Percentiles rank a stretch among this genome's conserved stretches.
These are phyloP conservation scores for Orientallactaga bullata DNA, from an alignment of 2,113 vertebrate genomes.

Conservation along the genomic window DNA sequence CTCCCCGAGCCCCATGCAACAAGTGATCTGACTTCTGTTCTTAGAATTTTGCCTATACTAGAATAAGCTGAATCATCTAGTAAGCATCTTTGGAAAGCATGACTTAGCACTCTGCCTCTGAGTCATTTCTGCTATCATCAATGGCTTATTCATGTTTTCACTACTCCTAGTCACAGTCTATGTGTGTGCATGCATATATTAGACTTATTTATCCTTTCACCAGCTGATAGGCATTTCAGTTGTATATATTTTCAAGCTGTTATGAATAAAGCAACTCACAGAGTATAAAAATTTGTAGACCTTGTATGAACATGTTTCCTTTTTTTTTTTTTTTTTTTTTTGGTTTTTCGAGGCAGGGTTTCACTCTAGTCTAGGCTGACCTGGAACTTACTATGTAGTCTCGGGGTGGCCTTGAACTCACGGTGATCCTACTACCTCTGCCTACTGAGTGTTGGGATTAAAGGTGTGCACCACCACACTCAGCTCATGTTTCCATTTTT, in stretches of 20 bases:
- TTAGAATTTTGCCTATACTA: constrained; percentile 1
- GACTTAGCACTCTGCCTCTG: neutral
- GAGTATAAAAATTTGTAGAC: neutral
- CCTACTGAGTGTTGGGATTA: too few species aligned
- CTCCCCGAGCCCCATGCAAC: neutral
- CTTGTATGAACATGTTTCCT: neutral
- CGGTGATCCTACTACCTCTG: too few species aligned
- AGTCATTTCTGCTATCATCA: neutral
- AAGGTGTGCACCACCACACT: too few species aligned
- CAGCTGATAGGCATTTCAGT: too few species aligned
- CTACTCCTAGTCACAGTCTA: too few species aligned
- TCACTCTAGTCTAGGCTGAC: too few species aligned
- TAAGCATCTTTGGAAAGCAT: constrained; percentile 22
- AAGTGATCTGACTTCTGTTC: neutral
- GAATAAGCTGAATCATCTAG: constrained; percentile 34
- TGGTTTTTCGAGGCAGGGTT: too few species aligned
- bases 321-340: too few species aligned
- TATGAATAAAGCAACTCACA: neutral
- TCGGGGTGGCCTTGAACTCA: too few species aligned
- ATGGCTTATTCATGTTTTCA: neutral
- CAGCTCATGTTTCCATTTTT: neutral
- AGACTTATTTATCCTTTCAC: too few species aligned
- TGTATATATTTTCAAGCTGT: neutral
- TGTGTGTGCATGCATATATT: too few species aligned
- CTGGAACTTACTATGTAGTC: too few species aligned